Evolutionary conservation across 2,888 invertebrate genomes (phyloP).

Genomic region (Rhynchonema sp.): DNA sequence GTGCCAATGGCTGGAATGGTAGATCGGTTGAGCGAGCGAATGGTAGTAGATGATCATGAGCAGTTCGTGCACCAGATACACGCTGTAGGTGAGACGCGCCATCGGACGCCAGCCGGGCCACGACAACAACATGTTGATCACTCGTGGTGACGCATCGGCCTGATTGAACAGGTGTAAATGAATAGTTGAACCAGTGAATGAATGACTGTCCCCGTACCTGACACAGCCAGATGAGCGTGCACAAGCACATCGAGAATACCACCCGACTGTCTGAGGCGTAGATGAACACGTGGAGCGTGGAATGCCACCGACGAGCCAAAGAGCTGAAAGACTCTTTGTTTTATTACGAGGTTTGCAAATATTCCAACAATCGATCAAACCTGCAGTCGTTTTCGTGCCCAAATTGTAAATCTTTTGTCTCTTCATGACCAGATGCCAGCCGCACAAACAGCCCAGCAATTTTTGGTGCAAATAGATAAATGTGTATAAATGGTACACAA

Average conservation of each 20-base stretch:
- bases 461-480: no score
- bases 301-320: not conserved
- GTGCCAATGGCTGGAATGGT: not conserved
- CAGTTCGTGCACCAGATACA: constrained; percentile 3
- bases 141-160: not conserved
- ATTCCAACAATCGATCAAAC: no score
- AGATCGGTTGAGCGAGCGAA: not conserved
- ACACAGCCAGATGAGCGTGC: not conserved
- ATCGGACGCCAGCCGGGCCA: not conserved
- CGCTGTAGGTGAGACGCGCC: constrained; percentile 1
- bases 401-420: no score
- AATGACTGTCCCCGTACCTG: not conserved
- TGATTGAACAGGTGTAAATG: no score
- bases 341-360: no score
- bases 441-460: constrained; percentile 25
- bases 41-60: not conserved
- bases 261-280: not conserved
- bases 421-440: constrained; percentile 13
- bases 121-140: not conserved
- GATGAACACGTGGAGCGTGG: not conserved
- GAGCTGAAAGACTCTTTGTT: not conserved
- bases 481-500: no score
- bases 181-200: no score
- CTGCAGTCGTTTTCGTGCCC: no score
- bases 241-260: not conserved